These are phyloP conservation scores for Seriola quinqueradiata DNA, from an alignment of 2,113 vertebrate genomes.

Conservation along the genomic window DNA sequence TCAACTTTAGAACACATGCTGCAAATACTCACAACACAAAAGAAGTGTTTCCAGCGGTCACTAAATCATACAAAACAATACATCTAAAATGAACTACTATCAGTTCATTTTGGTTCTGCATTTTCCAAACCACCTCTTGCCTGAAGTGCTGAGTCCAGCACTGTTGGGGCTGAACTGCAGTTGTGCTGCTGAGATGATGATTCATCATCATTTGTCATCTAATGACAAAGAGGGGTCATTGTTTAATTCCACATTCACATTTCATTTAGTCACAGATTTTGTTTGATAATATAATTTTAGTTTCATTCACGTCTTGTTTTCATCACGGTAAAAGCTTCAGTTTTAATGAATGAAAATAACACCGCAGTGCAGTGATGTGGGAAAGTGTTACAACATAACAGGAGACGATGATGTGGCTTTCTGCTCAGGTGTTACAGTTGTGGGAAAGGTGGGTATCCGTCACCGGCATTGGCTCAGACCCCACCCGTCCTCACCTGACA, in stretches of 20 bases:
- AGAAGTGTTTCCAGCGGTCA: too few species aligned
- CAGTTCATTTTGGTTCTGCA: neutral
- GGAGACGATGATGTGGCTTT: neutral
- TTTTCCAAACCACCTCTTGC: neutral
- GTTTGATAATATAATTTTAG: too few species aligned
- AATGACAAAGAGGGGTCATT: neutral
- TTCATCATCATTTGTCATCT: neutral
- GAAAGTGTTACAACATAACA: neutral
- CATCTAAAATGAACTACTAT: neutral
- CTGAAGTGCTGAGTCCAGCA: neutral
- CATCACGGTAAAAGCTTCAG: too few species aligned
- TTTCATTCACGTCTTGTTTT: too few species aligned
- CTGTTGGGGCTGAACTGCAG: too few species aligned
- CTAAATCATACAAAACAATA: too few species aligned
- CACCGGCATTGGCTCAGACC: neutral
- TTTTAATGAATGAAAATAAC: too few species aligned
- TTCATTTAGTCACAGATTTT: neutral
- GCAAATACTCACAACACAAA: too few species aligned
- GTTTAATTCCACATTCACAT: neutral
- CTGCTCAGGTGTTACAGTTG: neutral
- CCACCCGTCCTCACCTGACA: neutral
- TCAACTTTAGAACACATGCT: too few species aligned
- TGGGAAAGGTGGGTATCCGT: neutral
- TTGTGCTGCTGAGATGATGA: conserved; percentile 4
- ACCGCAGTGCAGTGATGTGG: neutral